These are phyloP conservation scores for Chorisops tibialis DNA, from an alignment of 2,888 invertebrate species.

Conservation along the genomic window DNA sequence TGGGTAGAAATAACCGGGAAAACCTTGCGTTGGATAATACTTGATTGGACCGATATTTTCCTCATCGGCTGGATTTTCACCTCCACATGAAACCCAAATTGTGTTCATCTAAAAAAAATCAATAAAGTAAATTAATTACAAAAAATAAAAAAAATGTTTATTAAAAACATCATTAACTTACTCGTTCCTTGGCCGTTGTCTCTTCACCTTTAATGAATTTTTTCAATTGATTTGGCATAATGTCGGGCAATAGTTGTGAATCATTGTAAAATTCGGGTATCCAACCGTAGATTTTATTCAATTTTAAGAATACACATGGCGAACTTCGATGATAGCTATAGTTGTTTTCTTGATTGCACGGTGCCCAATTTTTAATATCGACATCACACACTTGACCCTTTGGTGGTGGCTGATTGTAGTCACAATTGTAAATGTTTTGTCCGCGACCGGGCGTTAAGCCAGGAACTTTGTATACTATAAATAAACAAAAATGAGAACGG, in stretches of 20 bases:
- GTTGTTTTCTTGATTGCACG: slow-evolving; percentile 77
- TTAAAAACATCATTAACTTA: slow-evolving; percentile 30
- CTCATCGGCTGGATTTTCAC: slow-evolving; percentile 87
- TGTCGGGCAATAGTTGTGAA: slow-evolving; percentile 63
- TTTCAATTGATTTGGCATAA: slow-evolving; percentile 72
- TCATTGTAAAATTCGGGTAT: slow-evolving; percentile 77
- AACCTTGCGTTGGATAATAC: slow-evolving; percentile 78
- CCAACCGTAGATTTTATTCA: slow-evolving; percentile 95
- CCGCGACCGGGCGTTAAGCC: slow-evolving; percentile 69
- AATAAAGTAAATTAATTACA: slow-evolving; percentile 4
- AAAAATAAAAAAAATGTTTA: background rate
- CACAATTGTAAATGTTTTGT: slow-evolving; percentile 72
- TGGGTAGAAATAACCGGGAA: slow-evolving; percentile 87
- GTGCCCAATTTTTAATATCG: slow-evolving; percentile 74
- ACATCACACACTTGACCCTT: slow-evolving; percentile 82
- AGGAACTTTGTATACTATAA: slow-evolving; percentile 70
- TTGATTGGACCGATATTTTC: slow-evolving; percentile 85
- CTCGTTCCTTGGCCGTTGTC: slow-evolving; percentile 52
- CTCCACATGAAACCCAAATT: slow-evolving; percentile 90
- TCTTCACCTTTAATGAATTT: slow-evolving; percentile 59
- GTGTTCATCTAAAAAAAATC: slow-evolving; percentile 64
- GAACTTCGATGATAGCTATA: slow-evolving; percentile 89
- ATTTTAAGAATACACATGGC: slow-evolving; percentile 91
- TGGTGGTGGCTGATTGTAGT: slow-evolving; percentile 67
- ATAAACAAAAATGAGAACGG: background rate